A percentile compares a stretch with the other conserved stretches of the same genome.
These are phyloP conservation scores for Latrodectus elegans DNA, from an alignment of 2,888 invertebrate species.

Conservation along the genomic window DNA sequence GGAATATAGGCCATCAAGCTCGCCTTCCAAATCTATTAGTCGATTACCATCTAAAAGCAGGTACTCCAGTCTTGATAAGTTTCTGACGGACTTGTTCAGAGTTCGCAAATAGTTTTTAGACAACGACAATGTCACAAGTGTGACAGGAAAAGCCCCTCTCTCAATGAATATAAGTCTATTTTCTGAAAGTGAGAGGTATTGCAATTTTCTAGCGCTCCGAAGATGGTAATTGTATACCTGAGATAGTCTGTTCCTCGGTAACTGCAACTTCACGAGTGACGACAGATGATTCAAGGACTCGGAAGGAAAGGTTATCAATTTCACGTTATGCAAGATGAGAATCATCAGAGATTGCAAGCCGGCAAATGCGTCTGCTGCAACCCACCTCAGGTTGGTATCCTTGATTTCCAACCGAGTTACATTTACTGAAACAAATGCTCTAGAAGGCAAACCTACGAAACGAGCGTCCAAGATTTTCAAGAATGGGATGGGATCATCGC, in stretches of 20 bases:
- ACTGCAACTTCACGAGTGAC: slow-evolving; percentile 33
- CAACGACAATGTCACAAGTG: slow-evolving; percentile 82
- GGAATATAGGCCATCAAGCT: slow-evolving; percentile 49
- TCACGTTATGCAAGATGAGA: slow-evolving; percentile 51
- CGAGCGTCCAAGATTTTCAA: slow-evolving; percentile 44
- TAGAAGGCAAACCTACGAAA: slow-evolving; percentile 38
- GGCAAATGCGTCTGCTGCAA: slow-evolving; percentile 46
- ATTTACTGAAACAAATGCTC: slow-evolving; percentile 52
- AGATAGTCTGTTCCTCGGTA: slow-evolving; percentile 40
- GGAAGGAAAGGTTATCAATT: slow-evolving; percentile 34
- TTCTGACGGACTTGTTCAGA: slow-evolving; percentile 40
- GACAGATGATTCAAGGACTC: slow-evolving; percentile 37
- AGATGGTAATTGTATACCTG: slow-evolving; percentile 19
- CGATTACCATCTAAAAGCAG: slow-evolving; percentile 53
- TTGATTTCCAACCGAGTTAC: slow-evolving; percentile 51
- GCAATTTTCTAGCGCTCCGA: slow-evolving; percentile 13
- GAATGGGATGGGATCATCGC: slow-evolving; percentile 42
- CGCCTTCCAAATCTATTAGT: slow-evolving; percentile 46
- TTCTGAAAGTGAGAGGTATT: slow-evolving; percentile 78
- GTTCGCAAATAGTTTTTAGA: slow-evolving; percentile 79
- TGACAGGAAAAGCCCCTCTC: slow-evolving; percentile 81
- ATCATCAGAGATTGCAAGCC: slow-evolving; percentile 45
- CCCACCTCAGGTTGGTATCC: slow-evolving; percentile 38
- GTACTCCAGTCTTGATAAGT: slow-evolving; percentile 52
- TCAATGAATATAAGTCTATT: slow-evolving; percentile 82